phyloP scores from a whole-genome alignment of 2,113 vertebrate species.

The Monopterus albus region DNA sequence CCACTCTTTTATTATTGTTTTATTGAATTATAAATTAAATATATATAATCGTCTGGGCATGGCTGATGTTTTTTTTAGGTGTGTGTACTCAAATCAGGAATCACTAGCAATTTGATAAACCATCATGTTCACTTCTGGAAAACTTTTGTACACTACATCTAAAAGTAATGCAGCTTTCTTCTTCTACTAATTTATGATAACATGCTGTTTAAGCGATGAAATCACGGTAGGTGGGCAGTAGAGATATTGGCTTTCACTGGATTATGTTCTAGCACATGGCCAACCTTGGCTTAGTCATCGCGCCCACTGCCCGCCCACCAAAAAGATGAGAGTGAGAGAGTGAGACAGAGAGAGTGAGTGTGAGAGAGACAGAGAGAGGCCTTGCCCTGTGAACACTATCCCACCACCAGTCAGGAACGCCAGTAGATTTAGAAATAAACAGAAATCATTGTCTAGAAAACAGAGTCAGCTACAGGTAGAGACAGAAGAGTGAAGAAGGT shows the following conservation, averaged over 20 bases:
- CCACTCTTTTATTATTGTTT: neutral
- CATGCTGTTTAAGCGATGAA: slow-evolving; percentile 71
- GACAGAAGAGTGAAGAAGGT: neutral
- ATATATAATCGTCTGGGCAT: neutral
- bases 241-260: slow-evolving; percentile 76
- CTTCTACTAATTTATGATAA: slow-evolving; percentile 61
- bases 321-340: slow-evolving; percentile 65
- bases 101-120: neutral
- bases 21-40: neutral
- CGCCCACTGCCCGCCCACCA: slow-evolving; percentile 76
- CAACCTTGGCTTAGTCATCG: slow-evolving; percentile 80
- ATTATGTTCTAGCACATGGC: slow-evolving; percentile 75
- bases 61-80: neutral
- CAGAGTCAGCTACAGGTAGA: neutral
- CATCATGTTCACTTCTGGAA: neutral
- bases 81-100: neutral
- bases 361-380: slow-evolving; percentile 42
- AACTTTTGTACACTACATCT: slow-evolving; percentile 19
- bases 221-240: slow-evolving; percentile 74
- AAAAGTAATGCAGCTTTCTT: slow-evolving; percentile 34
- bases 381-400: slow-evolving; percentile 62
- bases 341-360: slow-evolving; percentile 31
- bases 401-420: slow-evolving; percentile 41
- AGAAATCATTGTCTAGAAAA: slow-evolving; percentile 24
- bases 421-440: slow-evolving; percentile 38